A percentile compares a stretch with the other conserved stretches of the same genome.
Conservation (phyloP, 2,113 vertebrate genomes). For the Embiotoca jacksoni region DNA sequence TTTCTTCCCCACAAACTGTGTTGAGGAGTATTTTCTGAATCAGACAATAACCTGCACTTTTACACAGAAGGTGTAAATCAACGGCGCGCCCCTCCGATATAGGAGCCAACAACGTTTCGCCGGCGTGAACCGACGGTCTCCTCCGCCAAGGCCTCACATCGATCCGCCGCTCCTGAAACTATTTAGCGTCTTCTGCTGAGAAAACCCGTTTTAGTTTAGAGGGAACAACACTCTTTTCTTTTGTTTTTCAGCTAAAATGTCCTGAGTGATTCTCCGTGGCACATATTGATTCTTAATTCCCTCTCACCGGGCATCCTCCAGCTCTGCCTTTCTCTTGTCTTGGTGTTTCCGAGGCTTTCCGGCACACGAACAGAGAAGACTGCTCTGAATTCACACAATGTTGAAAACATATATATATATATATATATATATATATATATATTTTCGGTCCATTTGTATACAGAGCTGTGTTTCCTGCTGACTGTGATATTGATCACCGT, state of each 20-base stretch:
- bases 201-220: conserved; percentile 58
- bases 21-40: background rate
- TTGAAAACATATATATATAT: too few species aligned
- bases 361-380: background rate
- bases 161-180: conserved; percentile 55
- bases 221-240: conserved; percentile 44
- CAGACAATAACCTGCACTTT: background rate
- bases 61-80: too few species aligned
- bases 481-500: background rate
- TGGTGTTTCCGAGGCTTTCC: background rate
- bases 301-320: conserved; percentile 38
- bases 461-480: background rate
- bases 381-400: background rate
- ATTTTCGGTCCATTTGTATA: background rate
- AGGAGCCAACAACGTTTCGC: conserved; percentile 35
- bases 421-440: too few species aligned
- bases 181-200: conserved; percentile 50
- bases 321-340: conserved; percentile 25
- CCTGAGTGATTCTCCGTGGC: conserved; percentile 62
- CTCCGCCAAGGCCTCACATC: conserved; percentile 39
- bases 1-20: too few species aligned
- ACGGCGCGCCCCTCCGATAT: conserved; percentile 21
- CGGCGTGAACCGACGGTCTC: conserved; percentile 25
- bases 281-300: conserved; percentile 66
- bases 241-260: conserved; percentile 63